Evolutionary conservation across 30 jellyfish, hydroid and myxozoan species (phyloP), one percentile per base, ranked within the genome.

Genomic region (Aurelia sp.): DNA sequence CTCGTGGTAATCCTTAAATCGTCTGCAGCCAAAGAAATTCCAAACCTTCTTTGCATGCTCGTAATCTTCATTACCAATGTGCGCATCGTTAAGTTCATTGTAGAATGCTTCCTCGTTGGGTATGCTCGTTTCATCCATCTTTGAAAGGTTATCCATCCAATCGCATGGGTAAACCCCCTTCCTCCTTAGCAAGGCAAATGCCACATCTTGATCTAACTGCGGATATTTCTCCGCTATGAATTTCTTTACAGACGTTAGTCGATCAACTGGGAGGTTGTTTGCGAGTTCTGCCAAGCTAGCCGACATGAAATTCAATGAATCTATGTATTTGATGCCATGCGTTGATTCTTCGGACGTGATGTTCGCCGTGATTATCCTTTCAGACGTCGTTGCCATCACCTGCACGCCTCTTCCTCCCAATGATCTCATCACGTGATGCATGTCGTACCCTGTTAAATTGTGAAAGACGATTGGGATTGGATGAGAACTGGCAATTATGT

Each of bases 161-260:
- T 85, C 95, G 63, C 76, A 85, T 35, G 95, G 95, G 48, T 85
- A 85, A 15, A 85, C 92, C 4, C 95, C 93, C 48, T 85, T 85
- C 47, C 95, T 35, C 48, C 62, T 41, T 68, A 85, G 38, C 60
- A 85, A 38, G 63, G 17, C 21, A 18, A 78, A 78, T 0, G 53
- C 53, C 0, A 1, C 13, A 16, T 11, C 0, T 4, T 8, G 15
- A 3, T 59, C 9, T 0, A 38, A 7, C 50, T 4, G 9, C 0
- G 50, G 50, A 7, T 38, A 38, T 7, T 7, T 59, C 10, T 8
- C 8, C 69, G 27, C 27, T 21, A 21, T 17, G 69, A 17, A 59
- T 17, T 21, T 12, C 12, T 19, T 6, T 5, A 59, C 21, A 8
- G 78, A 2, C 3, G 18, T 4, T 18, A 76, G 57, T 9, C 51